Evolutionary conservation across 1,140 invertebrate genomes (phyloP).

Genomic region (Orchesella cincta): DNA sequence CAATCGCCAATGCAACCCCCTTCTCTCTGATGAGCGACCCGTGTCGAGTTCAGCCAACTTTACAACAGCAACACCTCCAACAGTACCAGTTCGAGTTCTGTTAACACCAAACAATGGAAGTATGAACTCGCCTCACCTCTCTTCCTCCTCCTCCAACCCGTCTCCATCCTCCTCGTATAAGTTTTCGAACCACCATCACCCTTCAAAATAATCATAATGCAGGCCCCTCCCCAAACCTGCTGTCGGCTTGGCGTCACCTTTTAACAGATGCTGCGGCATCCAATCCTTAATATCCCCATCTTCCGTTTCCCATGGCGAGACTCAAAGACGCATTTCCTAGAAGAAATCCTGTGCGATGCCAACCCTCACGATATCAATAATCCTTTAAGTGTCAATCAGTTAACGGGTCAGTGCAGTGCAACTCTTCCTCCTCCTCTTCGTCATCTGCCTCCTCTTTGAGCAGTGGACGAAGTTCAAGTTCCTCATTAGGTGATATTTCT

Average conservation of each 20-base stretch:
- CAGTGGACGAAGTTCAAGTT: constrained; percentile 21
- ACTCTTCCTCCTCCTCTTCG: constrained; percentile 40
- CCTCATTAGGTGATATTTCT: constrained; percentile 25
- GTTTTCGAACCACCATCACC: constrained; percentile 47
- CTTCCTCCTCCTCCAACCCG: constrained; percentile 51
- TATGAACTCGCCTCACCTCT: constrained; percentile 45
- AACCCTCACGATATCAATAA: constrained; percentile 89
- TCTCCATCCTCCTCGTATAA: constrained; percentile 49
- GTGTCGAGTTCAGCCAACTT: constrained; percentile 47
- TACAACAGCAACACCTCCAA: constrained; percentile 40
- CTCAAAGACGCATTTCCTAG: constrained; percentile 55
- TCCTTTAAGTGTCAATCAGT: constrained; percentile 82
- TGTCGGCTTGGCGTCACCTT: constrained; percentile 40
- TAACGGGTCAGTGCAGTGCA: constrained; percentile 75
- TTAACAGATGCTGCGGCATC: constrained; percentile 29
- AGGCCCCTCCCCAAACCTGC: constrained; percentile 42
- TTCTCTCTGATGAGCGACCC: constrained; percentile 45
- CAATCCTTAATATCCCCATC: constrained; percentile 31
- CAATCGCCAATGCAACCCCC: constrained; percentile 50
- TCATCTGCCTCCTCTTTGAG: constrained; percentile 24
- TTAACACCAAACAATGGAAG: constrained; percentile 41
- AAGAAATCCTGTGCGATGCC: constrained; percentile 79
- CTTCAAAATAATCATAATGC: constrained; percentile 48
- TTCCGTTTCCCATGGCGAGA: constrained; percentile 40
- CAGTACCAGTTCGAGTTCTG: constrained; percentile 26